Percentiles rank a stretch among this genome's conserved stretches.
Evolutionary conservation across 2,113 vertebrate species (phyloP).

Genomic region (Bubalus kerabau): DNA sequence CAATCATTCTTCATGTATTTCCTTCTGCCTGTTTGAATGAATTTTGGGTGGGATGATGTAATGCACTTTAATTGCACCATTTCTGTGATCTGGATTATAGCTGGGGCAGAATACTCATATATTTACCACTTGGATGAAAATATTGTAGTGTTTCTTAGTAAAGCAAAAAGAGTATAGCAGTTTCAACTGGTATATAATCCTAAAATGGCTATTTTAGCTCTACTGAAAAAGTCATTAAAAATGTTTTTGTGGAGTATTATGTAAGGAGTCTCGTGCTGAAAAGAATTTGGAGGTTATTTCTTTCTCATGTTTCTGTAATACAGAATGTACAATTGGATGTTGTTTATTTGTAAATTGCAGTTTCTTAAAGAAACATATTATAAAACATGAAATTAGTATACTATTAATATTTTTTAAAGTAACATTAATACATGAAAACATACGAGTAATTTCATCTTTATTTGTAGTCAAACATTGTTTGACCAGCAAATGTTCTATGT

Average conservation of each 20-base stretch:
- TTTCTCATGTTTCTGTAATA: not conserved
- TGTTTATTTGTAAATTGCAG: not conserved
- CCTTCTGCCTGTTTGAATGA: not conserved
- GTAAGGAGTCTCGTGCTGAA: not conserved
- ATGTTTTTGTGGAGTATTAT: not conserved
- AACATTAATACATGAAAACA: not conserved
- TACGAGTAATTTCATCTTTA: not conserved
- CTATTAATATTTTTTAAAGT: not conserved
- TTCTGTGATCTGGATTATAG: slow-evolving; percentile 29
- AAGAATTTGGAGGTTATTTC: not conserved
- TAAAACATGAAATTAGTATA: not conserved
- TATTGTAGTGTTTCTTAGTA: not conserved
- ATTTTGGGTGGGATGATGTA: not conserved
- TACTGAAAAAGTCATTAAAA: slow-evolving; percentile 4
- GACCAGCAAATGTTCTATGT: not conserved
- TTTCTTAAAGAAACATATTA: not conserved
- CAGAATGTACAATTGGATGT: not conserved
- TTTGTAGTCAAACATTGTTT: not conserved
- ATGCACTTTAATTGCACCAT: not conserved
- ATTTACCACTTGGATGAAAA: slow-evolving; percentile 22
- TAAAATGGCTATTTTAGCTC: slow-evolving; percentile 32
- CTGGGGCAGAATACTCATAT: not conserved
- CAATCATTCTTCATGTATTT: not conserved
- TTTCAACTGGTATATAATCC: not conserved
- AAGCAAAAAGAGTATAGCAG: not conserved